Conservation (phyloP, 1,140 invertebrate species). For the Pachyrhynchus sulphureomaculatus region DNA sequence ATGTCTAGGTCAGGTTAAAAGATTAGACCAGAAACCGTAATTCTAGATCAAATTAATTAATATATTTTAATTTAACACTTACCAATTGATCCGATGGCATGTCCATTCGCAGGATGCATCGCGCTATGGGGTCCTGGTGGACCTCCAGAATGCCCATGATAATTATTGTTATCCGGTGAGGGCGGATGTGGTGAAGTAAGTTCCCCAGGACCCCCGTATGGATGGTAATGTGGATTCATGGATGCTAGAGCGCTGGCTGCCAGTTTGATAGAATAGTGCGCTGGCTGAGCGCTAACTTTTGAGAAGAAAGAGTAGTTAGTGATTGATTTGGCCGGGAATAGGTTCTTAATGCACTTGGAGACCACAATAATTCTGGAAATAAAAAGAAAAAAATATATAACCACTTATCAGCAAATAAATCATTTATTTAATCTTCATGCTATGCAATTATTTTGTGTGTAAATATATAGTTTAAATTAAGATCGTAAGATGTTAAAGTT, state of each 20-base stretch:
- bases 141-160: conserved; percentile 47
- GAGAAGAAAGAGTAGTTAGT: background rate
- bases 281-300: conserved; percentile 32
- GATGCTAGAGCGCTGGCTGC: conserved; percentile 63
- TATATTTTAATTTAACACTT: too few relatives aligned
- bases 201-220: conserved; percentile 62
- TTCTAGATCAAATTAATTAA: too few relatives aligned
- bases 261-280: conserved; percentile 57
- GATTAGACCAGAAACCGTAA: too few relatives aligned
- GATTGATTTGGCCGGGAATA: background rate
- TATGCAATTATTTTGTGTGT: too few relatives aligned
- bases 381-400: conserved; percentile 1
- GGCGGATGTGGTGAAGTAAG: conserved; percentile 67
- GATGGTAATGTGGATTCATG: conserved; percentile 72
- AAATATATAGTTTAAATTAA: too few relatives aligned
- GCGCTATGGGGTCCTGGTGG: conserved; percentile 41
- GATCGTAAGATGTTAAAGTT: too few relatives aligned
- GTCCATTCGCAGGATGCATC: conserved; percentile 52
- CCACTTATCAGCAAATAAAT: too few relatives aligned
- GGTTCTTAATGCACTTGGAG: background rate
- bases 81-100: conserved; percentile 49
- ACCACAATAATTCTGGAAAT: background rate
- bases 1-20: too few relatives aligned
- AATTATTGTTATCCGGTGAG: conserved; percentile 61
- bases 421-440: too few relatives aligned